Base-by-base conservation (phyloP, 2,888 invertebrate species). In the Rotaria macrura region DNA sequence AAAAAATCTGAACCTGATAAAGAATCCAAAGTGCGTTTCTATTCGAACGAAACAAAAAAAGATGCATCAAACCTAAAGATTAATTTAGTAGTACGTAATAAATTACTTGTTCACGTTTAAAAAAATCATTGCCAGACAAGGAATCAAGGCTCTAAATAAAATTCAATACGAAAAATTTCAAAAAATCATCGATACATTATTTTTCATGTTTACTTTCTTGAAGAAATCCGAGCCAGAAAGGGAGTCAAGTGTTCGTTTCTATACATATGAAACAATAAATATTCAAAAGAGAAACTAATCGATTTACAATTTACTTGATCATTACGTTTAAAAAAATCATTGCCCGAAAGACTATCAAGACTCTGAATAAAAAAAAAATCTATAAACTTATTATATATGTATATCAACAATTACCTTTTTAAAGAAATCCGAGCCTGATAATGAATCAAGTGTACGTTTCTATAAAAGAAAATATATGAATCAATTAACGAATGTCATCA, bases 381-480 rank as follows among this genome's bases (percentile, higher is more conserved):
- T 1, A 34, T 65, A 34, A 0, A 57, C n/a, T 29, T 2, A n/a
- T 52, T 29, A 57, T 29, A 29, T 29, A 29, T 12, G 2, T 7
- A 12, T 2, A n/a, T 12, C 47, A 20, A 65, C 1, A 29, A 34
- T 65, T 65, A 65, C 65, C 14, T 65, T 65, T 65, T 65, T 65
- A 34, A 65, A 65, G 34, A 65, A 65, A 34, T 65, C 65, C 34
- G 65, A 65, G 34, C 65, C 65, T 20, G 65, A 38, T 34, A 65
- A 65, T 14, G 65, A 65, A 65, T 65, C 65, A 65, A 65, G 65
- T 65, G 65, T 65, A 65, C 65, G 65, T 34, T 65, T 65, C 65
- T 65, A 65, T 7, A 29, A 65, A 34, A 38, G 10, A 65, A 65
- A 65, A 65, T 17, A 17, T 17, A 65, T 34, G 38, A 20, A 52